Evolutionary conservation across 2,113 vertebrate genomes (phyloP).

Genomic region (Machaerirhynchus nigripectus): DNA sequence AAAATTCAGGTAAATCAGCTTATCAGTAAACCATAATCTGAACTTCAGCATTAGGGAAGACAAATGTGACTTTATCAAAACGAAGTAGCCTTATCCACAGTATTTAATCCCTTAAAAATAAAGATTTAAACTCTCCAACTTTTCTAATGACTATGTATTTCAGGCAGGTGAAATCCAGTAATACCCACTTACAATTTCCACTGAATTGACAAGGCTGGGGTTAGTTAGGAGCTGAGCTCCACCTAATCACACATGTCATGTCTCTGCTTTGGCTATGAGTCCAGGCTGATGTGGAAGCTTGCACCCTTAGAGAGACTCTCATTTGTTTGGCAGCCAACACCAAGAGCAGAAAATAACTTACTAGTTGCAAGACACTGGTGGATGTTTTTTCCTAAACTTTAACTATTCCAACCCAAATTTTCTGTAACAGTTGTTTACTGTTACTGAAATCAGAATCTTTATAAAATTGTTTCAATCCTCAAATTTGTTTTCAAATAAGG

Average conservation of each 20-base stretch:
- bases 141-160: neutral
- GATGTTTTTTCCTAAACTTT: neutral
- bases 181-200: neutral
- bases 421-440: neutral
- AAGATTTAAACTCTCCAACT: neutral
- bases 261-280: neutral
- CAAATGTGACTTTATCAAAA: neutral
- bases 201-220: neutral
- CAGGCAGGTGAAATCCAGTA: neutral
- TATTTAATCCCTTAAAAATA: neutral
- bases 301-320: neutral
- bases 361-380: neutral
- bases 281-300: neutral
- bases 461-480: neutral
- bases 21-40: neutral
- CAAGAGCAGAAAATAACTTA: neutral
- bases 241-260: neutral
- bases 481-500: neutral
- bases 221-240: neutral
- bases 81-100: neutral
- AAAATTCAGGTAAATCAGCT: neutral
- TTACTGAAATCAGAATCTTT: neutral
- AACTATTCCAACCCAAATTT: neutral
- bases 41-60: neutral
- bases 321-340: neutral